Evolutionary conservation across 2,888 invertebrate genomes (phyloP), one percentile per base, ranked within the genome.

Genomic region (Carcina quercana): DNA sequence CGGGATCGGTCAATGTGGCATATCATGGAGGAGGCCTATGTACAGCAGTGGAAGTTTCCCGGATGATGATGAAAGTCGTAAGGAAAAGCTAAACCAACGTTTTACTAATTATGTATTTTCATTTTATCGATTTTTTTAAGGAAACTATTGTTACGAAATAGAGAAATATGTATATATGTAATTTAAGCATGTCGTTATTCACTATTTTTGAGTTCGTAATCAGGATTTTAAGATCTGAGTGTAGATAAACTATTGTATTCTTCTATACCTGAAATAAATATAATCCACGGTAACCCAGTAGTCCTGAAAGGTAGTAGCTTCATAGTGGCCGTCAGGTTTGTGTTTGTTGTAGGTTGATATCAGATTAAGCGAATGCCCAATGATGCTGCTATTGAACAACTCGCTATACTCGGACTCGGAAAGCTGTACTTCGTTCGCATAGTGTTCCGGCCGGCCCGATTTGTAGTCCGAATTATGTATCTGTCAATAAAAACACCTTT

Each of bases 261-360:
- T n/a, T n/a, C n/a, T n/a, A 37, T 72, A 89, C 87, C 89, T 90
- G 48, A 92, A 95, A 67, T 96, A 95, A 38, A 98, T 95, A 60
- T 96, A 97, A 74, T 98, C 97, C 0, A 97, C 96, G 0, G 90
- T 92, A 31, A 90, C 71, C 92, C 93, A 93, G 26, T 73, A 60
- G 29, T 88, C 76, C 53, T 96, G 96, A 62, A 85, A 88, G 0
- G 96, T 95, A 3, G 95, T 92, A 0, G 89, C 93, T 55, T 90
- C 91, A 0, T 32, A 35, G 26, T 73, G 65, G 1, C 73, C 74
- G 11, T 74, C 58, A 0, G 49, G 34, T 32, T 80, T 73, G 17
- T 50, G 51, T 50, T 89, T 89, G 15, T 78, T 59, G 61, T 95
- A 95, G 1, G 89, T 91, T 2, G 94, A 93, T 15, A 70, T 57